Percentiles rank a stretch among this genome's conserved stretches.
These are phyloP conservation scores for Amblyopsis hoosieri DNA, from an alignment of 2,797 vertebrate genomes.

Conservation along the genomic window DNA sequence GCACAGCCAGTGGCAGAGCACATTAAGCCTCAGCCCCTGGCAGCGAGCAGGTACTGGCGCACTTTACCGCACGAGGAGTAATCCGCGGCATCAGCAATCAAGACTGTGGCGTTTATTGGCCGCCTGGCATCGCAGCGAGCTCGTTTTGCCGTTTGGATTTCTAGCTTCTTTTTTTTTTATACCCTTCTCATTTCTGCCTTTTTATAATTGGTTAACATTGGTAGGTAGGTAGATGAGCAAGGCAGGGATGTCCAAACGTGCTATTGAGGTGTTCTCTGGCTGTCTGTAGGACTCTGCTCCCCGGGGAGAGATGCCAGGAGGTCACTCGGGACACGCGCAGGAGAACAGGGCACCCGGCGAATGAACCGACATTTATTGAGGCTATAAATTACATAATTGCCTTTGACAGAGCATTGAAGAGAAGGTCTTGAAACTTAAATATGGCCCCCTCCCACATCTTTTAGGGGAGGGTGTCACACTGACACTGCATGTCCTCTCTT, in stretches of 20 bases:
- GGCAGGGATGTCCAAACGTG: conserved; percentile 16
- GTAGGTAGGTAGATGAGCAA: conserved; percentile 19
- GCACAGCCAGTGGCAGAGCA: conserved; percentile 30
- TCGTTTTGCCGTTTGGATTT: conserved; percentile 37
- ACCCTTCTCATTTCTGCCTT: conserved; percentile 3
- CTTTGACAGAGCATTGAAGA: conserved; percentile 1
- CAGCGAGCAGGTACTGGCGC: conserved; percentile 27
- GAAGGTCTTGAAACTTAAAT: conserved; percentile 5
- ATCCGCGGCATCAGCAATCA: conserved; percentile 38
- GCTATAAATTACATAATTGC: conserved; percentile 5
- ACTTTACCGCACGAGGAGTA: conserved; percentile 41
- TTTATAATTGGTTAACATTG: conserved; percentile 28
- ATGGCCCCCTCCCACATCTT: neutral
- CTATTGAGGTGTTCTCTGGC: conserved; percentile 1
- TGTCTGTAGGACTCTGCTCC: conserved; percentile 21
- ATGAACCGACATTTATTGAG: neutral
- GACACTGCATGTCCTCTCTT: neutral
- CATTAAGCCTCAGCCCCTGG: conserved; percentile 18
- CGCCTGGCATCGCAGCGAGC: conserved; percentile 24
- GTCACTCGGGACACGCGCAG: neutral
- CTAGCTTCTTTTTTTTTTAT: neutral
- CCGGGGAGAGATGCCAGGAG: neutral
- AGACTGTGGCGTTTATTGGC: conserved; percentile 43
- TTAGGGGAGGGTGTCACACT: too few relatives aligned
- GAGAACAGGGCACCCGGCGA: conserved; percentile 4